Conservation (phyloP, 2,797 vertebrate species). For the Siniperca undulata region DNA sequence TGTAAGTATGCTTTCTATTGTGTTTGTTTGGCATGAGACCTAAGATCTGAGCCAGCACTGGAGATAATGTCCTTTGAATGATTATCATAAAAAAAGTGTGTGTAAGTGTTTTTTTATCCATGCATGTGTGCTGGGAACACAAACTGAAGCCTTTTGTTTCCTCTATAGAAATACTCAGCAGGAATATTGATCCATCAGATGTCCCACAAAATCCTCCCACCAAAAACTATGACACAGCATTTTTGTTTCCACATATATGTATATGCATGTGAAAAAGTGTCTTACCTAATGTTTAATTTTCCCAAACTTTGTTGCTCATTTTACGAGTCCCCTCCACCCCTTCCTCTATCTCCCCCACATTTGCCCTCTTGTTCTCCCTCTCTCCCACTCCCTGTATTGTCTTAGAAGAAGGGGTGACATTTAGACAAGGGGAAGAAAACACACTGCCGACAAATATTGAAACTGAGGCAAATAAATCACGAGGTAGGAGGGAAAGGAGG, state of each 20-base stretch:
- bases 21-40: conserved; percentile 62
- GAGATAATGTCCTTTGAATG: conserved; percentile 22
- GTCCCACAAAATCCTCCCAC: conserved; percentile 4
- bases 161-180: conserved; percentile 6
- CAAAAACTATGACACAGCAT: conserved; percentile 52
- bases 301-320: conserved; percentile 90
- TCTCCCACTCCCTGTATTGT: conserved; percentile 84
- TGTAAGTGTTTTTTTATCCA: not conserved
- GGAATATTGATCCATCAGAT: conserved; percentile 8
- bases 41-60: conserved; percentile 42
- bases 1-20: conserved; percentile 62
- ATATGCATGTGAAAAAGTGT: conserved; percentile 74
- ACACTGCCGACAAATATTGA: conserved; percentile 89
- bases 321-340: conserved; percentile 82
- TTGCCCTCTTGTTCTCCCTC: conserved; percentile 81
- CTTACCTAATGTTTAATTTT: conserved; percentile 91
- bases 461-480: conserved; percentile 90
- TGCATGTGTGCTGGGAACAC: conserved; percentile 19
- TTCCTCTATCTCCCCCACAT: conserved; percentile 66
- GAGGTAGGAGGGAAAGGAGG: conserved; percentile 63
- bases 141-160: conserved; percentile 35
- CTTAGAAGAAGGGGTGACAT: conserved; percentile 90
- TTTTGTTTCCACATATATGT: conserved; percentile 32
- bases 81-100: conserved; percentile 12
- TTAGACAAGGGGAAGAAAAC: conserved; percentile 89